Percentiles rank a stretch among this genome's conserved stretches.
These are phyloP conservation scores for Hybognathus amarus DNA, from an alignment of 2,797 vertebrate genomes.

Conservation along the genomic window DNA sequence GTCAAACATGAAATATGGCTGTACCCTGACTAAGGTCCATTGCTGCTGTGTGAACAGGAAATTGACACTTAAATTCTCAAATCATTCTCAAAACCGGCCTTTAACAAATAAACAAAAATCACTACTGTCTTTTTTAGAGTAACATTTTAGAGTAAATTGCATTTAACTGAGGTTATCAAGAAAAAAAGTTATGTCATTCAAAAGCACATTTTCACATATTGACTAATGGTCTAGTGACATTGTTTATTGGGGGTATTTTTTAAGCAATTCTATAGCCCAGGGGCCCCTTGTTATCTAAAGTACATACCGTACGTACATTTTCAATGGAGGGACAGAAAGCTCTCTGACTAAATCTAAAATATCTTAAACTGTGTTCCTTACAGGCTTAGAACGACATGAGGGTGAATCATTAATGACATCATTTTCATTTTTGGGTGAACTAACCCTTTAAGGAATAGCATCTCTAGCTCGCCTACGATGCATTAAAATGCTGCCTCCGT, in stretches of 20 bases:
- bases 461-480: constrained; percentile 6
- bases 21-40: background rate
- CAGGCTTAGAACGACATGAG: too few species aligned
- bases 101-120: too few species aligned
- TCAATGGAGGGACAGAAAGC: too few species aligned
- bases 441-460: background rate
- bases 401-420: too few species aligned
- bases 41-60: background rate
- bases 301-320: too few species aligned
- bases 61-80: background rate
- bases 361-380: too few species aligned
- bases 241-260: background rate
- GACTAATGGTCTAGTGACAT: background rate
- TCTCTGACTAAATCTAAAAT: too few species aligned
- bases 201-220: too few species aligned
- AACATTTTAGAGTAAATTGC: background rate
- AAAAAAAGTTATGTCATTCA: background rate
- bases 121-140: too few species aligned
- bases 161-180: background rate
- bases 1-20: background rate
- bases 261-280: background rate
- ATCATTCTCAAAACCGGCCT: background rate
- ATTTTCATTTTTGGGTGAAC: too few species aligned
- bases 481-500: constrained; percentile 25
- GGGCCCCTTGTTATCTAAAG: too few species aligned